phyloP scores from a whole-genome alignment of 2,888 invertebrate genomes.

The Arge pagana region DNA sequence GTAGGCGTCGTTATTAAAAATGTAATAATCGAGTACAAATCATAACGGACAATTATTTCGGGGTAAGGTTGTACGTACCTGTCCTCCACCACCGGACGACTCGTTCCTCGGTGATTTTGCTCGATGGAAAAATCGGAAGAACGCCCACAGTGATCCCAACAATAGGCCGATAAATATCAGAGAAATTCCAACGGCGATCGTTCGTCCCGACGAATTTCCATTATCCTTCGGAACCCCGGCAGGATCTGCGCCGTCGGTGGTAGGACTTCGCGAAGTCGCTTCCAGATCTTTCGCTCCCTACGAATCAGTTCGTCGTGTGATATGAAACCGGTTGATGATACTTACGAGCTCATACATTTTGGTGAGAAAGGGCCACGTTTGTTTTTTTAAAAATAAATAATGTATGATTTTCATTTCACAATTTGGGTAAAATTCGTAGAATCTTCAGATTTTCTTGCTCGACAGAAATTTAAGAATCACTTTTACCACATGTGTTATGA shows the following conservation, averaged over 20 bases:
- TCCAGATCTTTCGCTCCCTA: no score
- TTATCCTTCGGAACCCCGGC: neutral
- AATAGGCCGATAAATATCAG: slow-evolving; percentile 49
- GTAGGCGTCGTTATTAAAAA: slow-evolving; percentile 13
- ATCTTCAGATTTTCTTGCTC: no score
- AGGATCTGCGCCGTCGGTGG: neutral
- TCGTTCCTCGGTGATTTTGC: slow-evolving; percentile 52
- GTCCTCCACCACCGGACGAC: slow-evolving; percentile 47
- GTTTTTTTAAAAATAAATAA: no score
- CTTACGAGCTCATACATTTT: no score
- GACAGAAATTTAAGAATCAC: no score
- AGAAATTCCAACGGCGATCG: slow-evolving; percentile 48
- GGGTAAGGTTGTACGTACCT: slow-evolving; percentile 44
- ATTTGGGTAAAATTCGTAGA: no score
- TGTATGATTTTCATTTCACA: no score
- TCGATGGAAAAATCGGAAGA: slow-evolving; percentile 48
- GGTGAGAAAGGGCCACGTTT: no score
- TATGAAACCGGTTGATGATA: no score
- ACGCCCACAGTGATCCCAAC: slow-evolving; percentile 47
- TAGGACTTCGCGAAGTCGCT: no score
- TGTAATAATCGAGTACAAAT: slow-evolving; percentile 6
- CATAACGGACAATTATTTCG: slow-evolving; percentile 11
- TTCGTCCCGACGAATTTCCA: slow-evolving; percentile 31
- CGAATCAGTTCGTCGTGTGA: no score
- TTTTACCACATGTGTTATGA: no score